Conservation (phyloP, 2,888 invertebrate genomes). For the Coelinius sp. region DNA sequence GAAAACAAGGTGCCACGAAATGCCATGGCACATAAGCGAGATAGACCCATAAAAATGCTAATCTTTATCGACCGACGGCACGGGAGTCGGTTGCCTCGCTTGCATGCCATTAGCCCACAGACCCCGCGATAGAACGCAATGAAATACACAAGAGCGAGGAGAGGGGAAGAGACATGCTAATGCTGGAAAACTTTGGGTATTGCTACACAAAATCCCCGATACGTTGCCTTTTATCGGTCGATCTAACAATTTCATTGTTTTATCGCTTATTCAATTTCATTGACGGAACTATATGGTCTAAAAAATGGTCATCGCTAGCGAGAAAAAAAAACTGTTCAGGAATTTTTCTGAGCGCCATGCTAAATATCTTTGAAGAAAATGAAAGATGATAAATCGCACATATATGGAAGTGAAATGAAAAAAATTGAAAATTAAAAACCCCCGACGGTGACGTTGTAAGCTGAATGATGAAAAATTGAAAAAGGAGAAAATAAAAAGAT, state of each 20-base stretch:
- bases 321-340: not conserved
- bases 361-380: too few relatives aligned
- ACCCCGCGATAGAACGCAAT: slow-evolving; percentile 66
- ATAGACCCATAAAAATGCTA: slow-evolving; percentile 72
- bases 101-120: slow-evolving; percentile 71
- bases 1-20: slow-evolving; percentile 65
- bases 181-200: slow-evolving; percentile 28
- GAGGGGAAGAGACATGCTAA: slow-evolving; percentile 5
- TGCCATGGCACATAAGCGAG: slow-evolving; percentile 67
- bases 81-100: slow-evolving; percentile 55
- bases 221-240: slow-evolving; percentile 28
- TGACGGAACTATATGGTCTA: not conserved
- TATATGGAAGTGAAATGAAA: too few relatives aligned
- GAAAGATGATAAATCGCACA: too few relatives aligned
- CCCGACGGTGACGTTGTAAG: too few relatives aligned
- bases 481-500: too few relatives aligned
- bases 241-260: slow-evolving; percentile 39
- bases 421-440: too few relatives aligned
- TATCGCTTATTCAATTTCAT: slow-evolving; percentile 28
- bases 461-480: too few relatives aligned
- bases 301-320: not conserved
- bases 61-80: slow-evolving; percentile 69
- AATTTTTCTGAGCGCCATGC: not conserved
- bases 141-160: slow-evolving; percentile 65
- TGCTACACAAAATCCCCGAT: slow-evolving; percentile 6